Evolutionary conservation across 2,797 vertebrate species (phyloP).

Genomic region (Emydoidea blandingii): DNA sequence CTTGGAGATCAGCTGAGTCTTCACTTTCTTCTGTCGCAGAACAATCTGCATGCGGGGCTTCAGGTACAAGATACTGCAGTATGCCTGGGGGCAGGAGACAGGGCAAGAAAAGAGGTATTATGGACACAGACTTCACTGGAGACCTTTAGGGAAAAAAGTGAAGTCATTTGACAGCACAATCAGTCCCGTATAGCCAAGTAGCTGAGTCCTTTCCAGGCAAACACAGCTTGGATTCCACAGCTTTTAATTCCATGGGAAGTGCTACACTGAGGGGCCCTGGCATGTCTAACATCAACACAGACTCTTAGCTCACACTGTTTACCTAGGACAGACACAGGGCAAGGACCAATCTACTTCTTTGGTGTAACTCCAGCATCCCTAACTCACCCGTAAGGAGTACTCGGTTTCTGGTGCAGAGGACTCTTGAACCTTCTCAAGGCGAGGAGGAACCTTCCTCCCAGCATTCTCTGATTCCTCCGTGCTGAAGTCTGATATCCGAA

Average conservation of each 20-base stretch:
- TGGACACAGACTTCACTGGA: background rate
- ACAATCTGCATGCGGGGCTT: slow-evolving; percentile 87
- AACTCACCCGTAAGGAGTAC: slow-evolving; percentile 88
- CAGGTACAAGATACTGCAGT: slow-evolving; percentile 88
- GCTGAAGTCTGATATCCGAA: slow-evolving; percentile 84
- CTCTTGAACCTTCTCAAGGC: slow-evolving; percentile 64
- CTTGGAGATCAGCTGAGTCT: slow-evolving; percentile 84
- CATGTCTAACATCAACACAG: background rate
- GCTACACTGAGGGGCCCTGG: background rate
- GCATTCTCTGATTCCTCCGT: slow-evolving; percentile 77
- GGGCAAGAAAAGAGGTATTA: slow-evolving; percentile 30
- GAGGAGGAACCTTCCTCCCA: slow-evolving; percentile 64
- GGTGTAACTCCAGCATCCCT: background rate
- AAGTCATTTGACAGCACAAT: background rate
- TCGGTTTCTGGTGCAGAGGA: slow-evolving; percentile 83
- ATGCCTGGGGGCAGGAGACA: slow-evolving; percentile 77
- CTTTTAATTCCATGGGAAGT: background rate
- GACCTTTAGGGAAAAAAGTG: background rate
- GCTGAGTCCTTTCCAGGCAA: background rate
- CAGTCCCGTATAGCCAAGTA: background rate
- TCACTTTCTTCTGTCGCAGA: slow-evolving; percentile 85
- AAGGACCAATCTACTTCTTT: background rate
- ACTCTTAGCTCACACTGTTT: background rate
- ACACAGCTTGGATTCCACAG: background rate
- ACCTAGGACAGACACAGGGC: background rate